Evolutionary conservation across 2,888 invertebrate species (phyloP).

Genomic region (Maniola hyperantus): DNA sequence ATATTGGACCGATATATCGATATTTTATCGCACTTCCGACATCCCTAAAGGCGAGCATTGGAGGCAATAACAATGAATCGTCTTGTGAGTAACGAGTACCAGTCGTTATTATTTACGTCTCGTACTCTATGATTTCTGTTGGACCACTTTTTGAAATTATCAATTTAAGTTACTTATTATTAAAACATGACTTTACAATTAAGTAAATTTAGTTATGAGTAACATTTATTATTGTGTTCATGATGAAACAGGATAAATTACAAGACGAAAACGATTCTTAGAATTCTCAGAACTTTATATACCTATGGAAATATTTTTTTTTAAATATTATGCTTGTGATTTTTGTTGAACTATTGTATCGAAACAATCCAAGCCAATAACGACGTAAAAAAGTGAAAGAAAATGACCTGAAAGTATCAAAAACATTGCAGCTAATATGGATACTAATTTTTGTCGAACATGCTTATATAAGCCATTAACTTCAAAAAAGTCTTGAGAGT

Average conservation of each 20-base stretch:
- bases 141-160: not conserved
- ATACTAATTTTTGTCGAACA: no score
- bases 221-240: not conserved
- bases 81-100: constrained; percentile 3
- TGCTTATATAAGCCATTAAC: no score
- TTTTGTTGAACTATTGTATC: not conserved
- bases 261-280: not conserved
- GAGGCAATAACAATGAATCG: constrained; percentile 10
- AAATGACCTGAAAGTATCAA: no score
- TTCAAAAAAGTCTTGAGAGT: no score
- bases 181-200: no score
- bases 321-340: not conserved
- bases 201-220: not conserved
- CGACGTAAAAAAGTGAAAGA: no score
- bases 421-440: no score
- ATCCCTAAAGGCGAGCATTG: not conserved
- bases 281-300: not conserved
- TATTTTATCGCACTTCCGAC: no score
- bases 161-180: no score
- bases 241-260: no score
- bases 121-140: not conserved
- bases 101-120: not conserved
- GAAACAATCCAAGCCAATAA: not conserved
- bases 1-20: no score
- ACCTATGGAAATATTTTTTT: not conserved